These are phyloP conservation scores for Aphelocoma coerulescens DNA, from an alignment of 2,113 vertebrate species.

Conservation along the genomic window DNA sequence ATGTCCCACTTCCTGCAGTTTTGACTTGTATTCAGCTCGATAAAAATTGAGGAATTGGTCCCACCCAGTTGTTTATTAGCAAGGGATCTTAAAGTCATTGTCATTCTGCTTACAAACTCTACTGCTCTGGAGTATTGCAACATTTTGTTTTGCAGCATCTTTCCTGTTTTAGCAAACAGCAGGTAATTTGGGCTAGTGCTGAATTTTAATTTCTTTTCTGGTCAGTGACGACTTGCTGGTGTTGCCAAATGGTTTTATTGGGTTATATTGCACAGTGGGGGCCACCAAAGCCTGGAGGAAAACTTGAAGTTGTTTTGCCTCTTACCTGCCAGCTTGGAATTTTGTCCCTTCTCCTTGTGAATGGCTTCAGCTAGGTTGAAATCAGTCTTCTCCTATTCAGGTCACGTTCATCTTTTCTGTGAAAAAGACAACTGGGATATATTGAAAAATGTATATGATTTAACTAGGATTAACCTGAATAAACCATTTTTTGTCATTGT, in stretches of 20 bases:
- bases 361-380: background rate
- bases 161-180: background rate
- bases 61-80: background rate
- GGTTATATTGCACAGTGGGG: background rate
- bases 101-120: background rate
- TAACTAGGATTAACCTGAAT: conserved; percentile 53
- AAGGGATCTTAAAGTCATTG: background rate
- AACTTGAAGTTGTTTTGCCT: background rate
- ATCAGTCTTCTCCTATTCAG: background rate
- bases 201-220: conserved; percentile 21
- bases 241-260: background rate
- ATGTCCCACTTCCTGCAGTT: background rate
- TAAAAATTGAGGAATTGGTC: background rate
- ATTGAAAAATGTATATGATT: conserved; percentile 25
- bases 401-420: background rate
- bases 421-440: conserved; percentile 3
- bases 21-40: background rate
- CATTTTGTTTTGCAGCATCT: background rate
- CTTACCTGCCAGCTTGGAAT: background rate
- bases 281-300: background rate
- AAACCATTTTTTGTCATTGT: conserved; percentile 42
- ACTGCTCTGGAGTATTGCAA: background rate
- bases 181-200: background rate
- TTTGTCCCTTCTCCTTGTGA: background rate
- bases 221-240: background rate